Evolutionary conservation across 2,888 invertebrate species (phyloP), one percentile per base, ranked within the genome.

Genomic region (Asteroscopus sphinx): DNA sequence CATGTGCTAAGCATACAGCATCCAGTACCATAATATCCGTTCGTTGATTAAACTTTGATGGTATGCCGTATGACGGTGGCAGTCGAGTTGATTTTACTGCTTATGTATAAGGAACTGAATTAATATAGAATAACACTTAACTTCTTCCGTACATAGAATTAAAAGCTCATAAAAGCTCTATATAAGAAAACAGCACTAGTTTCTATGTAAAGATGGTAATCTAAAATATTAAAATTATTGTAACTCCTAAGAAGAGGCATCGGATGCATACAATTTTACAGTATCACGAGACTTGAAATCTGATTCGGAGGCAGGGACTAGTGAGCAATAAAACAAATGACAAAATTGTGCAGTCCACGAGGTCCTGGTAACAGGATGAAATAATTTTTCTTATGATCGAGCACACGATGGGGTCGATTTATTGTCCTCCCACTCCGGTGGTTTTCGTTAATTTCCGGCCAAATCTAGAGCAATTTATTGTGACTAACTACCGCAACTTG

Each of bases 371-470:
- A 80, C 88, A 86, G 87, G 89, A 89, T 87, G 89, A 79, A 79
- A 86, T 87, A 85, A 85, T 85, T 85, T 83, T 82, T 83, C 80
- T 85, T 80, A 80, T 80, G 82, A 85, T 79, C 74, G 77, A 75
- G 69, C 78, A 78, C 75, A 80, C 73, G 80, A 80, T 77, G 76
- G 85, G 85, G 84, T 82, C 84, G 77, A 79, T 79, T 83, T 81
- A 81, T 77, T 79, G 81, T 77, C 80, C 83, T 78, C 86, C 86
- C 88, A 89, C 87, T 81, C 73, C 60, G 68, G 65, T 79, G 80
- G 56, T 87, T 88, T 88, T 85, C 77, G 83, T 85, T 84, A 84
- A 84, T 88, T 83, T 89, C 88, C 88, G 87, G 87, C 70, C 79
- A 78, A 80, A 83, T 86, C 79, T 81, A 84, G 80, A 82, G 62